Evolutionary conservation across 2,797 vertebrate genomes (phyloP).

Genomic region (Anguilla pacifica): DNA sequence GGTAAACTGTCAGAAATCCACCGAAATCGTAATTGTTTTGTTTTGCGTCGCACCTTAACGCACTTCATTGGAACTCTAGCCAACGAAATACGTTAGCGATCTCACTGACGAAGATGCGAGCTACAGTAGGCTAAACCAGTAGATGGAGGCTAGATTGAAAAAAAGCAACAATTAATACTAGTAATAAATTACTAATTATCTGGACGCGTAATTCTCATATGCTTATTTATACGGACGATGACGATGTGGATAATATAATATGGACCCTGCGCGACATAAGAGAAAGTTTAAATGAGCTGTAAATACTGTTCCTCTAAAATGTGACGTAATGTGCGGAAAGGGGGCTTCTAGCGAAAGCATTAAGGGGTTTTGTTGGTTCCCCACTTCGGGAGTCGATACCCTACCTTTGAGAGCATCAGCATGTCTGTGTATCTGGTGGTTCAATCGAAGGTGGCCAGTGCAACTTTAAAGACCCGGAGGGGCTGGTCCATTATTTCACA

Average conservation of each 20-base stretch:
- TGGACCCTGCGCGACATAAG: not conserved
- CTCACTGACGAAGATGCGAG: not conserved
- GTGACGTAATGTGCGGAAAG: conserved; percentile 54
- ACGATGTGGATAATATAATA: not conserved
- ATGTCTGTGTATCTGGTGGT: conserved; percentile 46
- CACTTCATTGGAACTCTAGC: not conserved
- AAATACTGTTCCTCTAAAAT: conserved; percentile 25
- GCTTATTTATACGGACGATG: not conserved
- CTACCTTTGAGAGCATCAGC: conserved; percentile 52
- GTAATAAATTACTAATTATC: not conserved
- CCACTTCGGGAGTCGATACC: conserved; percentile 55
- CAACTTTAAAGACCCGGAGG: conserved; percentile 52
- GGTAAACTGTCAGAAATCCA: not conserved
- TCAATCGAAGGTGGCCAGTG: conserved; percentile 48
- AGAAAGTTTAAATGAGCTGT: conserved; percentile 9
- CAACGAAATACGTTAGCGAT: not conserved
- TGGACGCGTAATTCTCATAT: not conserved
- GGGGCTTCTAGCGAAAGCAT: conserved; percentile 51
- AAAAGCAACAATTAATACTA: not conserved
- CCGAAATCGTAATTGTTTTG: conserved; percentile 6
- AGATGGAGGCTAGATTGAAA: not conserved
- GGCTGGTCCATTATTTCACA: conserved; percentile 49
- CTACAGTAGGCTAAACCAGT: not conserved
- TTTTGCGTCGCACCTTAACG: not conserved
- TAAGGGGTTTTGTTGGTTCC: conserved; percentile 44